Evolutionary conservation across 2,113 vertebrate genomes (phyloP), one percentile per base, ranked within the genome.

Genomic region (Oncorhynchus nerka): DNA sequence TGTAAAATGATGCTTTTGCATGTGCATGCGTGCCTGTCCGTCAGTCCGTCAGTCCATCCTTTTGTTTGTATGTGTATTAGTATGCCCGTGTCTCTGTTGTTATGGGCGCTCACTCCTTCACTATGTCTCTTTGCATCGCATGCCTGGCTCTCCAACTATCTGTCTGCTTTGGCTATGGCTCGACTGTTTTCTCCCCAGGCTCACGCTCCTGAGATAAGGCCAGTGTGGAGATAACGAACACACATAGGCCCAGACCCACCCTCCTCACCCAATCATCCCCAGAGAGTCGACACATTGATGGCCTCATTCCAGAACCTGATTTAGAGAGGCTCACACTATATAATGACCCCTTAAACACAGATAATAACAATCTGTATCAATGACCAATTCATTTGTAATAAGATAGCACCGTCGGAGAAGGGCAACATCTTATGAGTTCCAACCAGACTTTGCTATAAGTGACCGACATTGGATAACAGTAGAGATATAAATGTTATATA

Each of bases 191-290:
- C 39, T 39, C 39, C 39, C 39, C 39, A 45, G 39, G 39, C 89
- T 91, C 89, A 90, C 80, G 88, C 87, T 89, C 87, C 76, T 71
- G 77, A 91, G 92, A 93, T 93, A 93, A 93, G 88, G 83, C 76
- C 62, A 88, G 87, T 82, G 81, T 45, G 39, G 73, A 89, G 92
- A 92, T 92, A 92, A 87, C 57, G 12, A 76, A 71, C 80, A 68
- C 70, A 87, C 90, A 89, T 89, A 83, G 62, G 62, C 89, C 90
- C 90, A 83, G 69, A 65, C 45, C 51, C 69, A 45, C 59, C 57
- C 39, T 45, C 39, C 39, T 45, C 39, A 45, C 9, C 39, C 7
- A 66, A 48, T 73, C 82, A 81, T 83, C 87, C 83, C 78, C 24
- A 0, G 82, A 88, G 83, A 91, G 83, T 82, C 84, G 79, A 73